phyloP scores from a whole-genome alignment of 2,797 vertebrate species.

The Ispidina lecontei region DNA sequence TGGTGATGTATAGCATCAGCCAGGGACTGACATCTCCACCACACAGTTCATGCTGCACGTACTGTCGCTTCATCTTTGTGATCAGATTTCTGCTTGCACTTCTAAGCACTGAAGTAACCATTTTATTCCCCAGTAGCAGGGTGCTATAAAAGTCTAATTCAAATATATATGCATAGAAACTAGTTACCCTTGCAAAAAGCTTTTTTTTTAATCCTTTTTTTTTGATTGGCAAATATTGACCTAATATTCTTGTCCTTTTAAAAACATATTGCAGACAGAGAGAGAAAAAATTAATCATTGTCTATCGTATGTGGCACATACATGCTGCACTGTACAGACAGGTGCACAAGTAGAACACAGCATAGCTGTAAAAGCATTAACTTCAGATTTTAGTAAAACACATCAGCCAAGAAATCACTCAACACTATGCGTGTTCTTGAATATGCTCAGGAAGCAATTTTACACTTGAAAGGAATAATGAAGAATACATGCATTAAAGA shows the following conservation, averaged over 20 bases:
- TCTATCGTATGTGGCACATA: neutral
- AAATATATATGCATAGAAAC: neutral
- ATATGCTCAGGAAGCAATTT: neutral
- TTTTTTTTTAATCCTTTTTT: neutral
- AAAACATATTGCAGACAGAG: neutral
- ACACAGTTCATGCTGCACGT: neutral
- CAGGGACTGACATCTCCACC: neutral
- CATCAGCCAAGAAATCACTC: neutral
- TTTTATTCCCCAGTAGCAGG: neutral
- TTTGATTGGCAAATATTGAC: neutral
- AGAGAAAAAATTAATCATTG: neutral
- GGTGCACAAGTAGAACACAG: neutral
- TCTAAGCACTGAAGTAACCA: neutral
- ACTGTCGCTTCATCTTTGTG: neutral
- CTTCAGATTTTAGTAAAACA: neutral
- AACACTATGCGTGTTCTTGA: neutral
- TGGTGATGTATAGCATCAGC: neutral
- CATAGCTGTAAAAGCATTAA: neutral
- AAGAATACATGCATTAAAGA: slow-evolving; percentile 16
- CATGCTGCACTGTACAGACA: neutral
- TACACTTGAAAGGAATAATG: neutral
- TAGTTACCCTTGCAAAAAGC: neutral
- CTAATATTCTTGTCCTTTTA: neutral
- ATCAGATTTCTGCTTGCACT: neutral
- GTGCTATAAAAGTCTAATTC: neutral